A percentile compares a stretch with the other conserved stretches of the same genome.
Conservation (phyloP, 2,797 vertebrate genomes). For the Remorina albescens region DNA sequence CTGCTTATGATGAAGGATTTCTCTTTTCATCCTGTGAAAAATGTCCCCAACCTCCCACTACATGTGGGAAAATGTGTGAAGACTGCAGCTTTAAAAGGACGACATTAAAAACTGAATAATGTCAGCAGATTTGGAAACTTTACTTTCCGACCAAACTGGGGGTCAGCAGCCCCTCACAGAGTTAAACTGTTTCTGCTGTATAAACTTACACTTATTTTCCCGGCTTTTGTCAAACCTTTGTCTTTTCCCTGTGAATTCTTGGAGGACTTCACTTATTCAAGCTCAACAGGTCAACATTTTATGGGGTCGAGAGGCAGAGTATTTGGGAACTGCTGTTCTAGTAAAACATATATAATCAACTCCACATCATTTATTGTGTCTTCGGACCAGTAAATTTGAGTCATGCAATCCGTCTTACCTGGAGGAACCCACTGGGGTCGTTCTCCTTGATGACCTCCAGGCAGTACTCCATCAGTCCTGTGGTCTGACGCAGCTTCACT, state of each 20-base stretch:
- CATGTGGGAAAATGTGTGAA: not conserved
- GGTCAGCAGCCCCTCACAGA: too few species aligned
- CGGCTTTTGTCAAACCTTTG: not conserved
- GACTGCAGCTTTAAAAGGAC: not conserved
- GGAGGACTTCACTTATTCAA: not conserved
- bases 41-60: not conserved
- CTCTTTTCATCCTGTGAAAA: not conserved
- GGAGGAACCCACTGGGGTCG: conserved; percentile 98
- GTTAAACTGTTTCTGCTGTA: not conserved
- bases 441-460: conserved; percentile 99
- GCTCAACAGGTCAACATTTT: not conserved
- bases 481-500: conserved; percentile 98
- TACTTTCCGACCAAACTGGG: not conserved
- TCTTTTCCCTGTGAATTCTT: not conserved
- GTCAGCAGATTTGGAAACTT: too few species aligned
- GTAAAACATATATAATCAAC: not conserved
- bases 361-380: not conserved
- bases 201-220: not conserved
- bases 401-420: conserved; percentile 81
- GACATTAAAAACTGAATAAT: not conserved
- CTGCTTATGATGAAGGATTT: not conserved
- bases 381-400: not conserved
- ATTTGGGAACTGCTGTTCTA: not conserved
- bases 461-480: conserved; percentile 98
- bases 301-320: not conserved